phyloP scores from a whole-genome alignment of 1,140 invertebrate genomes.

The Rhizoglyphus robini region DNA sequence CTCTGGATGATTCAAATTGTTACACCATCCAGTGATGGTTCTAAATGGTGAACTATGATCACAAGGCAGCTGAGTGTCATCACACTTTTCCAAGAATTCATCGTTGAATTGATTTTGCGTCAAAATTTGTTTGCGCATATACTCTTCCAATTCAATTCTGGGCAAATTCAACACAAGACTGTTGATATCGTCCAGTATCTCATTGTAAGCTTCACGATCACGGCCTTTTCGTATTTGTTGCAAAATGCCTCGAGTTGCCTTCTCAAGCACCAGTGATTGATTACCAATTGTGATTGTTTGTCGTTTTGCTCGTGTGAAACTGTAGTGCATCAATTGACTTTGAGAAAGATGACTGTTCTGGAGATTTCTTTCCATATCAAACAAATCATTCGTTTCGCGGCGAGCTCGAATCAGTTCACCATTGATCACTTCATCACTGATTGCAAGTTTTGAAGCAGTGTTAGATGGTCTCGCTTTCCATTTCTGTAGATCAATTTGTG shows the following conservation, averaged over 20 bases:
- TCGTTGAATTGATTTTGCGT: background rate
- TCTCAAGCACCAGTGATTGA: slow-evolving; percentile 69
- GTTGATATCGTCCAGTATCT: slow-evolving; percentile 4
- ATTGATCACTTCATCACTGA: slow-evolving; percentile 5
- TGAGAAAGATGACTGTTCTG: background rate
- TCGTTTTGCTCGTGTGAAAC: slow-evolving; percentile 70
- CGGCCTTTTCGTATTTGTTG: slow-evolving; percentile 28
- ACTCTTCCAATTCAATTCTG: slow-evolving; percentile 16
- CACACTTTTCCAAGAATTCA: slow-evolving; percentile 25
- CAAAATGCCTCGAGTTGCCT: slow-evolving; percentile 63
- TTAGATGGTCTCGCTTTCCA: slow-evolving; percentile 22
- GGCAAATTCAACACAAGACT: slow-evolving; percentile 14
- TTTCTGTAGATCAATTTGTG: slow-evolving; percentile 32
- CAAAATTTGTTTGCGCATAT: background rate
- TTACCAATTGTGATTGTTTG: slow-evolving; percentile 66
- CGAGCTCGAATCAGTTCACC: slow-evolving; percentile 11
- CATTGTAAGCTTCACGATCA: slow-evolving; percentile 21
- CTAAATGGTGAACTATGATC: slow-evolving; percentile 65
- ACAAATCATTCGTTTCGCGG: background rate
- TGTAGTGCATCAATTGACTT: slow-evolving; percentile 39
- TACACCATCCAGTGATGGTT: slow-evolving; percentile 71
- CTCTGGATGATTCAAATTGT: slow-evolving; percentile 70
- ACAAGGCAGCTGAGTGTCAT: slow-evolving; percentile 46
- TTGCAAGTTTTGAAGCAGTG: background rate
- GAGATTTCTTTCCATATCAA: background rate